A percentile compares a stretch with the other conserved stretches of the same genome.
phyloP scores from a whole-genome alignment of 2,113 vertebrate genomes.

The Leucoraja erinaceus region DNA sequence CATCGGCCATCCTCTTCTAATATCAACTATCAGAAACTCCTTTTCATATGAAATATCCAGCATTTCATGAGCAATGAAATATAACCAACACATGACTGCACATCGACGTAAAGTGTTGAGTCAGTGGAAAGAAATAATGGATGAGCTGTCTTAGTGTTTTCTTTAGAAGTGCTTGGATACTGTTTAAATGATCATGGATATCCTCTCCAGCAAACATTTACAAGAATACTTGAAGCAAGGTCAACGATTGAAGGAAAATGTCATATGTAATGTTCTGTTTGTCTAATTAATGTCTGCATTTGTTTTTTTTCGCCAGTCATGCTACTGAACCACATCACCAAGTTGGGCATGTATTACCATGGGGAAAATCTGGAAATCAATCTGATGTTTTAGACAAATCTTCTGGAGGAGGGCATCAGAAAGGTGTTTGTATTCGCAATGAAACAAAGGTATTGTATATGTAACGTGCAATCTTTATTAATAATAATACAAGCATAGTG shows the following conservation, averaged over 20 bases:
- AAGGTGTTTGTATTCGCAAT: conserved; percentile 40
- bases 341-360: conserved; percentile 69
- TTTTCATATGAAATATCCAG: not conserved
- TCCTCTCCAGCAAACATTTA: not conserved
- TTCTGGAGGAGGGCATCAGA: conserved; percentile 53
- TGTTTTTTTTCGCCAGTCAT: conserved; percentile 60
- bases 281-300: not conserved
- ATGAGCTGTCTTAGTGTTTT: not conserved
- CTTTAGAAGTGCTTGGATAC: not conserved
- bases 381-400: conserved; percentile 52
- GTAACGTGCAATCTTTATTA: not conserved
- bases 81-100: not conserved
- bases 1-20: too few species aligned
- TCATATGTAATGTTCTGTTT: not conserved
- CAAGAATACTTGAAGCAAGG: not conserved
- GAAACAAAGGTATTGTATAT: conserved; percentile 70
- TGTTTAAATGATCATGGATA: not conserved
- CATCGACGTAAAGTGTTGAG: not conserved
- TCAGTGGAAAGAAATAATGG: not conserved
- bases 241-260: not conserved
- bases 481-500: not conserved
- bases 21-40: not conserved
- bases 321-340: conserved; percentile 49
- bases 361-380: conserved; percentile 72
- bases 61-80: not conserved